Percentiles rank a stretch among this genome's conserved stretches.
Conservation (phyloP, 1,140 invertebrate species). For the Bombyx mori region ASM3026992v2 NC_085119.1:6473001-6473500, state of each 20-base stretch:
- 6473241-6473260: neutral
- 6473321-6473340: conserved; percentile 98
- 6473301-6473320: conserved; percentile 93
- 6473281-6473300: conserved; percentile 91
- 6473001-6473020: too few species aligned
- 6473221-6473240: neutral
- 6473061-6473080: too few species aligned
- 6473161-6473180: too few species aligned
- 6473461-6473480: conserved; percentile 9
- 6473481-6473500: conserved; percentile 78
- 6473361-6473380: conserved; percentile 97
- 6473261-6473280: conserved; percentile 66
- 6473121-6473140: too few species aligned
- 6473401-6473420: conserved; percentile 2
- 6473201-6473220: too few species aligned
- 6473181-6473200: too few species aligned
- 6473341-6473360: conserved; percentile 97
- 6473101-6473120: too few species aligned
- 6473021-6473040: too few species aligned
- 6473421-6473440: conserved; percentile 3
- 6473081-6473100: too few species aligned
- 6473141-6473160: too few species aligned
- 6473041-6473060: too few species aligned
- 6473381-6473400: conserved; percentile 91
- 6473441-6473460: conserved; percentile 3